Conservation (phyloP, 2,113 vertebrate species). For the Embiotoca jacksoni region DNA sequence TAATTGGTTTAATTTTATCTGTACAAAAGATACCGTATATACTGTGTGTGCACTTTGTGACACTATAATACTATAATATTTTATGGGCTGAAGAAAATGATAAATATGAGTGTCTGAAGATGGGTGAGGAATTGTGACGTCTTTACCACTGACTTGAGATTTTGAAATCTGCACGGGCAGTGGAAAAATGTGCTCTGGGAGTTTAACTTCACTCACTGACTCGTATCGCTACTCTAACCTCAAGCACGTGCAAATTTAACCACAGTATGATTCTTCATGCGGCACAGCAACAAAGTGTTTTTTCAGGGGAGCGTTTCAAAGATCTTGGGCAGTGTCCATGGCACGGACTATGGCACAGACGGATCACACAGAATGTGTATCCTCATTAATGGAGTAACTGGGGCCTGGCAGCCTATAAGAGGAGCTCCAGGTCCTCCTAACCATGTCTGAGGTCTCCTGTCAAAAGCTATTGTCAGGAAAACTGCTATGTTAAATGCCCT, state of each 20-base stretch:
- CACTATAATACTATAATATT: background rate
- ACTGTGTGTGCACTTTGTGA: background rate
- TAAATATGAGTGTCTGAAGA: constrained; percentile 1
- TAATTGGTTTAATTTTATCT: background rate
- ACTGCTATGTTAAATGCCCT: constrained; percentile 47
- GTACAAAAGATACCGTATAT: background rate
- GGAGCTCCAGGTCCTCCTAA: constrained; percentile 54
- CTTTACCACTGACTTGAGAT: constrained; percentile 43
- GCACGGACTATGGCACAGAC: constrained; percentile 75
- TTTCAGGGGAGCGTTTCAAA: constrained; percentile 72
- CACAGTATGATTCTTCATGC: constrained; percentile 70
- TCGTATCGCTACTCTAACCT: constrained; percentile 62
- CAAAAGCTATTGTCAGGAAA: constrained; percentile 69
- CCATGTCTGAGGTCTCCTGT: constrained; percentile 71
- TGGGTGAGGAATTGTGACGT: constrained; percentile 30
- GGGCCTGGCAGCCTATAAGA: constrained; percentile 64
- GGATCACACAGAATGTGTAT: constrained; percentile 78
- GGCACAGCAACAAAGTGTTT: constrained; percentile 68
- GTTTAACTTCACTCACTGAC: constrained; percentile 58
- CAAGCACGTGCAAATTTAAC: constrained; percentile 77
- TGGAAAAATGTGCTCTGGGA: constrained; percentile 58
- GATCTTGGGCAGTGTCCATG: constrained; percentile 78
- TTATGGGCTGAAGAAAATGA: background rate
- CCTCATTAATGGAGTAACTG: constrained; percentile 77
- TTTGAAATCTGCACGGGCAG: constrained; percentile 64